Conservation (phyloP, 2,113 vertebrate species). For the Xiphophorus maculatus region DNA sequence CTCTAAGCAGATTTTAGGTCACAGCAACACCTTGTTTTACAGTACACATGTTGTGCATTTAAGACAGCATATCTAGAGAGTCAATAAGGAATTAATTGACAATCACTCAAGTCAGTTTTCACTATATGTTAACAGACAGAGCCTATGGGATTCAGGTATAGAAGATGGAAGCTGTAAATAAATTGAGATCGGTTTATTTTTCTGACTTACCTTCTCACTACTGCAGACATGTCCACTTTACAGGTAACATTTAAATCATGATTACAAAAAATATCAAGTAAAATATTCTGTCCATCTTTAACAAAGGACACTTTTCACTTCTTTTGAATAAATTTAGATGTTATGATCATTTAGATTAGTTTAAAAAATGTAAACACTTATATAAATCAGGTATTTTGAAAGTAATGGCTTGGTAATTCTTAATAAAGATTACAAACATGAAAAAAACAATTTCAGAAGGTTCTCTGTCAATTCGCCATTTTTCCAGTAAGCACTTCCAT, state of each 20-base stretch:
- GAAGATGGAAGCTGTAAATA: background rate
- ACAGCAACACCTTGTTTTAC: background rate
- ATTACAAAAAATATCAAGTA: too few relatives aligned
- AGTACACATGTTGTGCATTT: background rate
- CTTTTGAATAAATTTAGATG: background rate
- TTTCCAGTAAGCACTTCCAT: too few relatives aligned
- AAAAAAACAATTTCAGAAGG: background rate
- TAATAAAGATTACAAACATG: background rate
- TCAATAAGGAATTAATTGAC: background rate
- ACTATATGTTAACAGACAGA: background rate
- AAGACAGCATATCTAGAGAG: background rate
- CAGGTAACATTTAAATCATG: background rate
- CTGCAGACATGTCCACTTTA: too few relatives aligned
- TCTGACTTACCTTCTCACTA: background rate
- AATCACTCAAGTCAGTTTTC: background rate
- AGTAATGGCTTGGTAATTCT: background rate
- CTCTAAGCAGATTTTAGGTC: background rate
- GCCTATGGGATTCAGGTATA: background rate
- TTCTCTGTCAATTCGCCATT: background rate
- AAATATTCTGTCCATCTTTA: background rate
- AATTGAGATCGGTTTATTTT: background rate
- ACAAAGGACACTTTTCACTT: background rate
- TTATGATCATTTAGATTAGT: background rate
- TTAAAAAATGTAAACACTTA: background rate
- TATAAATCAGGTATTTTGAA: background rate